Base-by-base conservation (phyloP, 2,113 vertebrate genomes). In the Pithys albifrons region DNA sequence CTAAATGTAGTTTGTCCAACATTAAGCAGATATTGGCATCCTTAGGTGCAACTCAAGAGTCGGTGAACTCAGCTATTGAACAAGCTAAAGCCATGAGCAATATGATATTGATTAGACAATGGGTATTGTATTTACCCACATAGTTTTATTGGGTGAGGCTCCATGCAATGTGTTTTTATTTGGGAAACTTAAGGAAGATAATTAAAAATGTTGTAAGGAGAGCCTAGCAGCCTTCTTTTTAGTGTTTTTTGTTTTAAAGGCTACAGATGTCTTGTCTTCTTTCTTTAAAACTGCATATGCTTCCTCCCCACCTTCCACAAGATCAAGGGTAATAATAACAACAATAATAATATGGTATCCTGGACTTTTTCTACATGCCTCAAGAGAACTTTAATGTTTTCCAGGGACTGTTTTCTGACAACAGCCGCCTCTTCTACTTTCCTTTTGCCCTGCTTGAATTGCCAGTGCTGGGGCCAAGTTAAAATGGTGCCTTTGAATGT, bases 81-180 rank as follows among this genome's bases (percentile, higher is more conserved):
- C 94, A 70, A 84, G 74, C 93, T 93, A 73, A 96, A 96, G 96
- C 98, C 96, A 95, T 82, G 94, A 98, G 98, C 97, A 97, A 97
- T 97, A 95, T 22, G 35, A 93, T 97, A 98, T 98, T 97, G 98
- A 98, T 98, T 96, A 97, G 97, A 89, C 57, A 72, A 95, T 48
- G 74, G 91, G 88, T 97, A 98, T 98, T 98, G 97, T 97, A 94
- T 97, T 97, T 96, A 93, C 91, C 18, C 43, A 72, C 93, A 74
- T 91, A 24, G 29, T 96, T 97, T 97, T 96, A 97, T 96, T 95
- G 96, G 97, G 97, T 94, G 97, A 97, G 96, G 95, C 95, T 89
- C 89, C 80, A 81, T 71, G 88, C 77, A 91, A 96, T 91, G 94
- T 58, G 37, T 79, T 85, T 96, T 95, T 96, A 95, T 97, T 89